Base-by-base conservation (phyloP, 2,797 vertebrate genomes). In the Mareca strepera region DNA sequence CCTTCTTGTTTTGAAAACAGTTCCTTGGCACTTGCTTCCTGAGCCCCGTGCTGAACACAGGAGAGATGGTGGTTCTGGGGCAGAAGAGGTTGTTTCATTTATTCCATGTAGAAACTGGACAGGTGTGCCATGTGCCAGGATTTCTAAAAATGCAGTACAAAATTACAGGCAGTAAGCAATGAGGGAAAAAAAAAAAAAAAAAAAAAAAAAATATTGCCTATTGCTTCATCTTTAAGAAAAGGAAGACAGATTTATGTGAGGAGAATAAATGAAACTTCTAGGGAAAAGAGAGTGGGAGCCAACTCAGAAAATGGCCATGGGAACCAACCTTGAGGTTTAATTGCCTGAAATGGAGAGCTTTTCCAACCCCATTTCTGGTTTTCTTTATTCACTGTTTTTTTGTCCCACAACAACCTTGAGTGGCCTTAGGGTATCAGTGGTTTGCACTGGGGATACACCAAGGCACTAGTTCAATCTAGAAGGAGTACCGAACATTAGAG, bases 21-120 rank as follows among this genome's bases (percentile, higher is more conserved):
- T 52, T 90, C 43, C 17, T 76, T 11, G 12, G 28, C 28, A 3
- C 0, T 0, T 52, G n/a, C 43, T 86, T 11, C 26, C 48, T 60
- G 52, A 72, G 23, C 43, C 59, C 70, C 69, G 22, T 82, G 55
- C 29, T 82, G 63, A 76, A 84, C 29, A n/a, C 63, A 78, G 4
- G 21, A 73, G 68, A 69, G 23, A 8, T 26, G 3, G 6, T 59
- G 55, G 33, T 66, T 58, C 58, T 66, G 31, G 81, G 69, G 12
- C 64, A 21, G 73, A 78, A 66, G 13, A 5, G 25, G 33, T n/a
- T 2, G 1, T 20, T 21, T 46, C n/a, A 48, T 77, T 92, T 66
- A 29, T 81, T 20, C 35, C 0, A 0, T 3, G 2, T 68, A 21
- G 33, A 75, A 75, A 72, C 33, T 37, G 62, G 53, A 55, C 23